Percentiles rank a stretch among this genome's conserved stretches.
Evolutionary conservation across 2,888 invertebrate species (phyloP).

Genomic region (Strigamia transsilvanica): DNA sequence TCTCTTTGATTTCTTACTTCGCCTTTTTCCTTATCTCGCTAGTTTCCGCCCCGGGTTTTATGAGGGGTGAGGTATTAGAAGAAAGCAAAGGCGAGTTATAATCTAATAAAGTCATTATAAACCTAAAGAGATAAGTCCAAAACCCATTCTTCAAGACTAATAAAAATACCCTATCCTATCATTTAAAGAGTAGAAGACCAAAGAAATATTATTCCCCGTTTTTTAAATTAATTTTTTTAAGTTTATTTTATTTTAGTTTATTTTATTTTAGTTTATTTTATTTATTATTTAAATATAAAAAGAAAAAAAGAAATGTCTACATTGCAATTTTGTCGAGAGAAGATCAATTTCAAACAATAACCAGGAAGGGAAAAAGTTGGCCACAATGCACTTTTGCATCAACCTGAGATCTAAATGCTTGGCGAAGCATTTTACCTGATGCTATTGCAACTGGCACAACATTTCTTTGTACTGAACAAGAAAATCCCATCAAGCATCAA

Average conservation of each 20-base stretch:
- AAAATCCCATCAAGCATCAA: neutral
- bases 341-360: slow-evolving; percentile 7
- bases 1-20: slow-evolving; percentile 18
- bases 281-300: neutral
- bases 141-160: neutral
- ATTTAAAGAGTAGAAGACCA: neutral
- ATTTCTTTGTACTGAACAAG: neutral
- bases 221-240: too few relatives aligned
- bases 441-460: neutral
- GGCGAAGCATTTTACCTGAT: neutral
- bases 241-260: too few relatives aligned
- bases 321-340: neutral
- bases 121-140: slow-evolving; percentile 14
- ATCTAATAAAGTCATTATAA: slow-evolving; percentile 20
- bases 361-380: neutral
- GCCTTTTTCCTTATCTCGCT: slow-evolving; percentile 1
- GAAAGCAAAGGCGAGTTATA: slow-evolving; percentile 14
- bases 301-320: neutral
- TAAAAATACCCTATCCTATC: neutral
- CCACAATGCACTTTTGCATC: neutral
- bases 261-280: too few relatives aligned
- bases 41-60: slow-evolving; percentile 14
- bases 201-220: neutral
- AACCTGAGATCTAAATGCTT: slow-evolving; percentile 8
- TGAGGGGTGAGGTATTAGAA: slow-evolving; percentile 20